Evolutionary conservation across 2,888 invertebrate genomes (phyloP).

Genomic region (Sycophila texana): DNA sequence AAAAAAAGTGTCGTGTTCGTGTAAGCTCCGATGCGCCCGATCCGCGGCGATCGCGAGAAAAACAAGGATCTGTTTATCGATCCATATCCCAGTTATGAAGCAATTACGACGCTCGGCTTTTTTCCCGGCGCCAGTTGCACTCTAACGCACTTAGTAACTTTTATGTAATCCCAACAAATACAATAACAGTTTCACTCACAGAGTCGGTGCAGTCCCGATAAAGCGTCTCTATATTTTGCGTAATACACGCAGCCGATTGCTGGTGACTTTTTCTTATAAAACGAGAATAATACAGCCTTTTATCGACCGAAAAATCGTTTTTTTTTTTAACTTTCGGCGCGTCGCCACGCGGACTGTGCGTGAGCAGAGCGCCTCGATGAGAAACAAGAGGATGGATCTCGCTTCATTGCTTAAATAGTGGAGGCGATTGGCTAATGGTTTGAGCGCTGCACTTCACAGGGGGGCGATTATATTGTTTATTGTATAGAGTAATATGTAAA

Average conservation of each 20-base stretch:
- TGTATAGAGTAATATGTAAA: no score
- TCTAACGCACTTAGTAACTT: neutral
- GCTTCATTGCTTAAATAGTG: no score
- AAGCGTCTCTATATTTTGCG: neutral
- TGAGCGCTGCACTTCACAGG: neutral
- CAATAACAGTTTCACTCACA: conserved; percentile 14
- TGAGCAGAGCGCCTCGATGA: no score
- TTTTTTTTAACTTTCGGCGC: no score
- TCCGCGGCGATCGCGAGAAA: neutral
- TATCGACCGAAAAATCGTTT: no score
- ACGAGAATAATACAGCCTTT: neutral
- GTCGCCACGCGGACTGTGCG: no score
- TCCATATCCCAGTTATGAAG: conserved; percentile 22
- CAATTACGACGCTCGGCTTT: conserved; percentile 29
- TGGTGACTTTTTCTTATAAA: neutral
- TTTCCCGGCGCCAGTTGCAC: conserved; percentile 5
- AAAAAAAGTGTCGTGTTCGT: neutral
- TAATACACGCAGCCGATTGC: neutral
- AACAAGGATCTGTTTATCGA: neutral
- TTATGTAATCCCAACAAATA: neutral
- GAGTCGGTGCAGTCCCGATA: neutral
- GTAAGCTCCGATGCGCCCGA: neutral
- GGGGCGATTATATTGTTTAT: no score
- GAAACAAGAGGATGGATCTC: no score
- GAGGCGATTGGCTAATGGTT: no score